phyloP scores from a whole-genome alignment of 2,113 vertebrate genomes.

The Phycodurus eques region DNA sequence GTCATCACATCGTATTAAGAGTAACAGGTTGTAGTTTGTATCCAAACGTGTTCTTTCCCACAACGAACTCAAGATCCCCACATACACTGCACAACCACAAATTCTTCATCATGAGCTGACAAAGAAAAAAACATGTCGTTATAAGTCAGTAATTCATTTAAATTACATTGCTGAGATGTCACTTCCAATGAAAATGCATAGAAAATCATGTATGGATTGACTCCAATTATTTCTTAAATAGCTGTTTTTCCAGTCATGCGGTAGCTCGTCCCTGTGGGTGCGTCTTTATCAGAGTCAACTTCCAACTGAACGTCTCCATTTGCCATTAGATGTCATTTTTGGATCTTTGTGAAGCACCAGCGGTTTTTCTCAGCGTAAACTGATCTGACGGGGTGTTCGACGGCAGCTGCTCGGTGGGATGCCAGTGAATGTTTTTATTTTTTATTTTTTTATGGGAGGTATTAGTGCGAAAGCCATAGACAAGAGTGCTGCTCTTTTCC shows the following conservation, averaged over 20 bases:
- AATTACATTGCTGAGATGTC: constrained; percentile 29
- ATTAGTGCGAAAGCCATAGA: neutral
- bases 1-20: neutral
- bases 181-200: constrained; percentile 37
- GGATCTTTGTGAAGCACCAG: neutral
- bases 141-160: constrained; percentile 24
- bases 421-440: neutral
- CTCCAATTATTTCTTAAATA: constrained; percentile 28
- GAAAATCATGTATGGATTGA: constrained; percentile 36
- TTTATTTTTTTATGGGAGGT: neutral
- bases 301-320: neutral
- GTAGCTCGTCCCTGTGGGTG: neutral
- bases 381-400: neutral
- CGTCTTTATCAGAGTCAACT: neutral
- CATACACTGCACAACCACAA: constrained; percentile 14
- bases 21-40: neutral
- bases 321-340: constrained; percentile 2
- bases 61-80: neutral
- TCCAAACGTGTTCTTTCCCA: constrained; percentile 3
- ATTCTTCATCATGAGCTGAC: constrained; percentile 23
- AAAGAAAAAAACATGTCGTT: constrained; percentile 17
- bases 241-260: constrained; percentile 43
- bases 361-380: neutral
- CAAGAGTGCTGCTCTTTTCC: neutral
- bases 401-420: neutral